phyloP scores from a whole-genome alignment of 2,113 vertebrate species.

The Sceloporus tristichus region DNA sequence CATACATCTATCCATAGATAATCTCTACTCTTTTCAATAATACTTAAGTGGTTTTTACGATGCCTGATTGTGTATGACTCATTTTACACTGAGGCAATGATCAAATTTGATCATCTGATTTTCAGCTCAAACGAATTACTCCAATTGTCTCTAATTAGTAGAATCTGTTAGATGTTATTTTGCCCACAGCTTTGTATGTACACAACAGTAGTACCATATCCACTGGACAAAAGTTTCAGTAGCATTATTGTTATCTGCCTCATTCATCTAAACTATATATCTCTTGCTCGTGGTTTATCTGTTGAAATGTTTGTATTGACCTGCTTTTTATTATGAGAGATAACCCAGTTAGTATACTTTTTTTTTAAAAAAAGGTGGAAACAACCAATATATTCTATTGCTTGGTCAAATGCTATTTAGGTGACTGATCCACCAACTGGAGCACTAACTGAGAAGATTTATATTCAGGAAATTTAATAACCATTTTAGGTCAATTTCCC shows the following conservation, averaged over 20 bases:
- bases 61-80: neutral
- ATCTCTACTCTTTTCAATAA: neutral
- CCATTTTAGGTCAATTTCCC: slow-evolving; percentile 22
- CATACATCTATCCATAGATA: neutral
- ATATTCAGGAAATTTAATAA: slow-evolving; percentile 38
- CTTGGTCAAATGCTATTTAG: slow-evolving; percentile 40
- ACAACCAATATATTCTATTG: slow-evolving; percentile 20
- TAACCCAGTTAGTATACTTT: neutral
- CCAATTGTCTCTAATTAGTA: slow-evolving; percentile 1
- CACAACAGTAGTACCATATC: neutral
- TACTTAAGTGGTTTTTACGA: neutral
- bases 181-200: neutral
- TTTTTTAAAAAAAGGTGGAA: slow-evolving; percentile 15
- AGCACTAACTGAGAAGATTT: slow-evolving; percentile 43
- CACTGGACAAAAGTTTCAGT: neutral
- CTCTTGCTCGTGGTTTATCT: neutral
- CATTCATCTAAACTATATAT: neutral
- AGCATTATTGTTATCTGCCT: neutral
- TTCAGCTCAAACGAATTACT: neutral
- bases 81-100: neutral
- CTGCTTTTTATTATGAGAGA: neutral
- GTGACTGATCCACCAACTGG: slow-evolving; percentile 22
- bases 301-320: neutral
- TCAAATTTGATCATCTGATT: neutral
- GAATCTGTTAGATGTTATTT: neutral